These are phyloP conservation scores for Crambe crambe DNA, from an alignment of 37 sponge, comb jelly and placozoan genomes.

Conservation along the genomic window DNA sequence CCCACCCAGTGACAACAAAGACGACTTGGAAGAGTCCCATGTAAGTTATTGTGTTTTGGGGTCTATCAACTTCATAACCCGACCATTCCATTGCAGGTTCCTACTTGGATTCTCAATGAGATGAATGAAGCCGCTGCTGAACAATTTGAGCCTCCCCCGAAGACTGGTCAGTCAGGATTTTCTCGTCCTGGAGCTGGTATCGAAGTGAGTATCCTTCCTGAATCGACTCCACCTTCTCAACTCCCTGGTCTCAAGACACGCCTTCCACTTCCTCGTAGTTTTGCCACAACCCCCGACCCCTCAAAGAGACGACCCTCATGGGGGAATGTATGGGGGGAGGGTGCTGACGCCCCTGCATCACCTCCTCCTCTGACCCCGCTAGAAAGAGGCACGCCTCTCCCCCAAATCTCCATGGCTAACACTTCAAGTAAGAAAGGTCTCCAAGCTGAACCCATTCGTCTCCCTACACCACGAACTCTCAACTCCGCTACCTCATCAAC, in stretches of 20 bases:
- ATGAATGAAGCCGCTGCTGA: background rate
- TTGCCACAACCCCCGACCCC: constrained; percentile 6
- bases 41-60: background rate
- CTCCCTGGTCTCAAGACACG: background rate
- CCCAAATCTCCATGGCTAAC: background rate
- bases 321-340: background rate
- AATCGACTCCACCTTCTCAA: background rate
- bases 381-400: background rate
- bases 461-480: background rate
- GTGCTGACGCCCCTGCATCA: background rate
- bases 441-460: background rate
- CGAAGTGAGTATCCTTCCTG: background rate
- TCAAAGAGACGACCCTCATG: background rate
- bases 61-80: background rate
- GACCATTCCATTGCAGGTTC: constrained; percentile 13
- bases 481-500: too few species aligned
- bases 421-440: background rate
- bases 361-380: background rate
- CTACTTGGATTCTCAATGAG: constrained; percentile 38
- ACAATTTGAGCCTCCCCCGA: background rate
- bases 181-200: background rate
- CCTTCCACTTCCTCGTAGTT: background rate
- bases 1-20: background rate
- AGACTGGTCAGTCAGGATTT: background rate
- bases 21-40: background rate